Evolutionary conservation across 1,140 invertebrate species (phyloP).

Genomic region (Eriosoma lanigerum): DNA sequence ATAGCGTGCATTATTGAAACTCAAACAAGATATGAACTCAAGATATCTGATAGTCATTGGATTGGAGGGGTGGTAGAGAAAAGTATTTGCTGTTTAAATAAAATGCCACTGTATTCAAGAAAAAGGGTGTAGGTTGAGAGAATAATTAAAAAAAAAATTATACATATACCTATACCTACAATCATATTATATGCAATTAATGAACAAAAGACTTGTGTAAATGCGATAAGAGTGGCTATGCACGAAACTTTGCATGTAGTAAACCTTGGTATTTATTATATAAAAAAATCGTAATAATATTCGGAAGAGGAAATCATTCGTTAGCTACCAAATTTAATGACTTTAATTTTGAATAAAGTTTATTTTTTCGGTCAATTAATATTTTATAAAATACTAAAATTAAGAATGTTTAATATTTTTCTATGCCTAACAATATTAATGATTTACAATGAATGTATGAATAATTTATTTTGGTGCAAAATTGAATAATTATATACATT

Average conservation of each 20-base stretch:
- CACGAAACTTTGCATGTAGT: constrained; percentile 49
- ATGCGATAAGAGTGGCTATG: constrained; percentile 36
- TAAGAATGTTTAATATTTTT: no score
- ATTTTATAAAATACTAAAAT: constrained; percentile 9
- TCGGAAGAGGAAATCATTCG: background rate
- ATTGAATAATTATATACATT: no score
- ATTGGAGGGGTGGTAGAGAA: constrained; percentile 12
- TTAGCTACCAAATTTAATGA: background rate
- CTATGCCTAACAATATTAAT: no score
- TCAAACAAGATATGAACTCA: constrained; percentile 29
- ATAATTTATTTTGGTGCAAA: no score
- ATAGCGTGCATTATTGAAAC: constrained; percentile 46
- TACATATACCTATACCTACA: background rate
- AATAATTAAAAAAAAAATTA: constrained; percentile 38
- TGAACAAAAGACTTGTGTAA: constrained; percentile 50
- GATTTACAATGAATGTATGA: no score
- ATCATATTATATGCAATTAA: constrained; percentile 29
- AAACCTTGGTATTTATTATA: constrained; percentile 17
- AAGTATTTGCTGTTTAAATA: constrained; percentile 25
- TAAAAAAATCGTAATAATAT: constrained; percentile 1
- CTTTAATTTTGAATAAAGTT: background rate
- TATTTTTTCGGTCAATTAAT: background rate
- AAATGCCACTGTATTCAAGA: constrained; percentile 31
- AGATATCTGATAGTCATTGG: constrained; percentile 46
- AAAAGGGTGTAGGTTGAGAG: constrained; percentile 21